phyloP scores from a whole-genome alignment of 1,140 invertebrate species.

The fruit fly (Drosophila melanogaster) region DNA sequence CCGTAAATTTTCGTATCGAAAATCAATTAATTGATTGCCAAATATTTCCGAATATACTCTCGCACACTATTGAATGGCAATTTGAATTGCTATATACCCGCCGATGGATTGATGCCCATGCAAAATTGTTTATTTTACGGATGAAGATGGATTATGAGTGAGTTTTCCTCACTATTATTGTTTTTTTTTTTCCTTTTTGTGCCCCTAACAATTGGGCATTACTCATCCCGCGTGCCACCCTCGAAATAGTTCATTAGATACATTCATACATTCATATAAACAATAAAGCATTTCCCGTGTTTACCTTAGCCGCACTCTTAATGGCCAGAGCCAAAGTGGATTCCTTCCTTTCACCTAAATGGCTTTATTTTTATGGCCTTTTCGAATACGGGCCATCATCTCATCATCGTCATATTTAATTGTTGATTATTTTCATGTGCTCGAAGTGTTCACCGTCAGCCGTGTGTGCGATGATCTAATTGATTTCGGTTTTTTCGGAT shows the following conservation, averaged over 20 bases:
- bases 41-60: conserved; percentile 55
- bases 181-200: no score
- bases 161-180: conserved; percentile 43
- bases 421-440: conserved; percentile 66
- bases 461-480: conserved; percentile 40
- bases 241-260: conserved; percentile 35
- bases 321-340: conserved; percentile 43
- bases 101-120: conserved; percentile 69
- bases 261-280: conserved; percentile 69
- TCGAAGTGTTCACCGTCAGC: conserved; percentile 49
- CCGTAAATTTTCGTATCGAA: conserved; percentile 56
- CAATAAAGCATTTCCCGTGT: conserved; percentile 72
- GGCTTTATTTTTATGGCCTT: conserved; percentile 45
- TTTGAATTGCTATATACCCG: conserved; percentile 55
- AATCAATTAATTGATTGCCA: conserved; percentile 81
- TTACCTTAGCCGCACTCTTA: conserved; percentile 77
- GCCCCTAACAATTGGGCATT: conserved; percentile 53
- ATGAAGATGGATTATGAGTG: conserved; percentile 80
- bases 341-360: conserved; percentile 50
- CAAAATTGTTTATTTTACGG: conserved; percentile 79
- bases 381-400: conserved; percentile 29
- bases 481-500: conserved; percentile 33
- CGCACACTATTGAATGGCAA: conserved; percentile 1
- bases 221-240: conserved; percentile 51
- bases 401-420: conserved; percentile 61